Base-by-base conservation (phyloP, 2,888 invertebrate genomes). In the Chromoteleia sp. region DNA sequence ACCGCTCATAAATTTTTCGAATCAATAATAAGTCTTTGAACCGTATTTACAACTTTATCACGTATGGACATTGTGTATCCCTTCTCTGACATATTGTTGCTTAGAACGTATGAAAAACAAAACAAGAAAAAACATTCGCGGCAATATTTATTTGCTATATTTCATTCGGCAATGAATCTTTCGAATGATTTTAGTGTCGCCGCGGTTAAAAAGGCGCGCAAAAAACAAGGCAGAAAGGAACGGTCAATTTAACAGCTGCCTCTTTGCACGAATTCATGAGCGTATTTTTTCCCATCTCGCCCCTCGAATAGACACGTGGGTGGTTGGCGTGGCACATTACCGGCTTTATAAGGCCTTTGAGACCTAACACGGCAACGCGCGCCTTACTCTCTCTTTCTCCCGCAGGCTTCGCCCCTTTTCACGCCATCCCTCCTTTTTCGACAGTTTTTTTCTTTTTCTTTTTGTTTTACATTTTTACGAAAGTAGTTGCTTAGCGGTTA, bases 291-390 rank as follows among this genome's bases (percentile, higher is more conserved):
- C 71, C 54, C 59, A 63, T 77, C 88, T 88, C 87, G 87, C 85
- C 85, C 84, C 87, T 86, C 86, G 83, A 85, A 88, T 84, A 86
- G 87, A 87, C 87, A 88, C 89, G 90, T 90, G 90, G 90, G 90
- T 89, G 90, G 90, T 73, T 87, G 86, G 88, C 84, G 85, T 88
- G 88, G 89, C 88, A 87, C 87, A 87, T 90, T 88, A 88, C 89
- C 84, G 87, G 86, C 86, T 90, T 90, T 90, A 89, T 88, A 89
- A 89, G 85, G 86, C 88, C 87, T 88, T 87, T 87, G 86, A 88
- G 89, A 88, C 87, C 50, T 85, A 83, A 86, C 86, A 85, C 84
- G 79, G 82, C 81, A 82, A 81, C 81, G 81, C 74, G 56, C 54
- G 73, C 73, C 73, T 68, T 70, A 79, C 83, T 73, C 82, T 75